A percentile compares a stretch with the other conserved stretches of the same genome.
phyloP scores from a whole-genome alignment of 92 coral and sea anemone species.

The Phymanthus crucifer region DNA sequence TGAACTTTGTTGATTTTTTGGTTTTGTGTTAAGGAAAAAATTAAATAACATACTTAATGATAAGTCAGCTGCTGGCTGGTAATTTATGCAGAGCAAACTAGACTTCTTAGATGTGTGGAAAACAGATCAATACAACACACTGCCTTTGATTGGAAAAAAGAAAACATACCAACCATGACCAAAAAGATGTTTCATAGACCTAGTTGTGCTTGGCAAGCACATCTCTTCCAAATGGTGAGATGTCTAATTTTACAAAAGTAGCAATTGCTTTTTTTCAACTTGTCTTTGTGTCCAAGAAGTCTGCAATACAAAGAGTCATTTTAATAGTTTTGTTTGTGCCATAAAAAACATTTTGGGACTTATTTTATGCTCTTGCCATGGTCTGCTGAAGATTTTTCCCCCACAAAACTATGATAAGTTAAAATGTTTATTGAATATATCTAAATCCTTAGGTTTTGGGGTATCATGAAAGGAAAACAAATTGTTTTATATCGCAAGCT shows the following conservation, averaged over 20 bases:
- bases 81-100: conserved; percentile 66
- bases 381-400: not conserved
- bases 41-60: conserved; percentile 29
- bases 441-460: conserved; percentile 1
- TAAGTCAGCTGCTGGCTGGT: conserved; percentile 39
- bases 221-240: conserved; percentile 33
- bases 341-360: not conserved
- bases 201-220: conserved; percentile 45
- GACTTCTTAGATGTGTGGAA: conserved; percentile 26
- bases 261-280: conserved; percentile 7
- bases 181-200: conserved; percentile 39
- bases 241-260: not conserved
- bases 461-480: not conserved
- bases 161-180: conserved; percentile 14
- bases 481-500: conserved; percentile 7
- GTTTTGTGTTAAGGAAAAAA: conserved; percentile 32
- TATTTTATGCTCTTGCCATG: not conserved
- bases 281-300: conserved; percentile 26
- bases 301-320: conserved; percentile 18
- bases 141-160: not conserved
- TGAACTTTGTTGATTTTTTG: conserved; percentile 31
- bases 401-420: not conserved
- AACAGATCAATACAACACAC: not conserved
- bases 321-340: conserved; percentile 11
- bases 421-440: not conserved